Percentiles rank a stretch among this genome's conserved stretches.
These are phyloP conservation scores for Ochlodes sylvanus DNA, from an alignment of 2,888 invertebrate species.

Conservation along the genomic window DNA sequence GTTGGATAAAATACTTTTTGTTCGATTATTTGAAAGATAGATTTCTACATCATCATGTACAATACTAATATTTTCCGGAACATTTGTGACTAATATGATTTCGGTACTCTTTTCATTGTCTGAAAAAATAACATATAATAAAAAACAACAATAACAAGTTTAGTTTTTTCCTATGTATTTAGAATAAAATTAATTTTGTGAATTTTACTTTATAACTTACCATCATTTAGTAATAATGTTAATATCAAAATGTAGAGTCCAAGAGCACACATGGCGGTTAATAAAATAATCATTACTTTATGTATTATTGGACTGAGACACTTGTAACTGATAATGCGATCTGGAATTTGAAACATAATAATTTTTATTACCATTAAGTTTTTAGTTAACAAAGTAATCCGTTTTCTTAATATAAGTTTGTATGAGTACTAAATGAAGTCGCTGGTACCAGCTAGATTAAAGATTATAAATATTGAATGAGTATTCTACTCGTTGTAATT, in stretches of 20 bases:
- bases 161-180: neutral
- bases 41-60: conserved; percentile 56
- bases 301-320: conserved; percentile 57
- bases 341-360: conserved; percentile 54
- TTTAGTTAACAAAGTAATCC: too few species aligned
- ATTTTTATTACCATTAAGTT: too few species aligned
- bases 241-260: conserved; percentile 59
- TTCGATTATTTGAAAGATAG: conserved; percentile 57
- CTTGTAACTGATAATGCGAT: conserved; percentile 51
- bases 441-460: too few species aligned
- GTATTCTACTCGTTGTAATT: too few species aligned
- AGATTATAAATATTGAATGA: too few species aligned
- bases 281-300: conserved; percentile 56
- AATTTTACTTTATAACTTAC: conserved; percentile 52
- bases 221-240: conserved; percentile 55
- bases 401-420: too few species aligned
- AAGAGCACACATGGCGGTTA: conserved; percentile 55
- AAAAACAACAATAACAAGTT: neutral
- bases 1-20: conserved; percentile 7
- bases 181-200: neutral
- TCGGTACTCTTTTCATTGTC: conserved; percentile 58
- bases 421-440: too few species aligned
- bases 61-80: conserved; percentile 59
- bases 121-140: conserved; percentile 45
- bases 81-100: conserved; percentile 62